Evolutionary conservation across 2,113 vertebrate species (phyloP).

Genomic region (Struthio camelus): DNA sequence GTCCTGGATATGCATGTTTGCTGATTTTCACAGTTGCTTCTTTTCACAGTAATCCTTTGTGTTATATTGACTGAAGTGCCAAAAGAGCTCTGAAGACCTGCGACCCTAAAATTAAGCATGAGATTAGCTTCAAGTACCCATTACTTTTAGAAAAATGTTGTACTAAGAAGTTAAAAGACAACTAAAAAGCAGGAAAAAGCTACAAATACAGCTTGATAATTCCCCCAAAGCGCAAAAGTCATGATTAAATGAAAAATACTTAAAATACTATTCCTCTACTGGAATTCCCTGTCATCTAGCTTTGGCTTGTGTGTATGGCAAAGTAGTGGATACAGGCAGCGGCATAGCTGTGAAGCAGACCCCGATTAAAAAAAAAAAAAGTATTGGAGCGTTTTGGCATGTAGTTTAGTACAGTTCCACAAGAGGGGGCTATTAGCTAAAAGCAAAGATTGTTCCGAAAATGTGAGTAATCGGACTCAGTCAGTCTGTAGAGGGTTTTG

Average conservation of each 20-base stretch:
- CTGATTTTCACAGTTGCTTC: neutral
- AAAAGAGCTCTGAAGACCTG: neutral
- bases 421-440: neutral
- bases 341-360: accelerated
- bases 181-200: neutral
- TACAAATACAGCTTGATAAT: neutral
- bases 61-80: neutral
- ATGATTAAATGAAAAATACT: neutral
- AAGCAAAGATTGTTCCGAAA: neutral
- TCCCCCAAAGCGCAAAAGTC: neutral
- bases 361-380: neutral
- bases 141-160: neutral
- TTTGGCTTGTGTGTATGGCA: accelerated
- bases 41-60: neutral
- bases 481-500: neutral
- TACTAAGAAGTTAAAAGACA: neutral
- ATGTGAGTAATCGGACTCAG: accelerated
- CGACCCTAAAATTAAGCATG: neutral
- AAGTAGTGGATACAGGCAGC: accelerated
- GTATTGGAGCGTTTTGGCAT: accelerated
- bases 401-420: neutral
- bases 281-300: neutral
- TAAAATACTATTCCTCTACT: neutral
- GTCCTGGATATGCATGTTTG: neutral
- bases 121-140: neutral